A percentile compares a stretch with the other conserved stretches of the same genome.
phyloP scores from a whole-genome alignment of 2,797 vertebrate genomes.

The Champsocephalus esox region DNA sequence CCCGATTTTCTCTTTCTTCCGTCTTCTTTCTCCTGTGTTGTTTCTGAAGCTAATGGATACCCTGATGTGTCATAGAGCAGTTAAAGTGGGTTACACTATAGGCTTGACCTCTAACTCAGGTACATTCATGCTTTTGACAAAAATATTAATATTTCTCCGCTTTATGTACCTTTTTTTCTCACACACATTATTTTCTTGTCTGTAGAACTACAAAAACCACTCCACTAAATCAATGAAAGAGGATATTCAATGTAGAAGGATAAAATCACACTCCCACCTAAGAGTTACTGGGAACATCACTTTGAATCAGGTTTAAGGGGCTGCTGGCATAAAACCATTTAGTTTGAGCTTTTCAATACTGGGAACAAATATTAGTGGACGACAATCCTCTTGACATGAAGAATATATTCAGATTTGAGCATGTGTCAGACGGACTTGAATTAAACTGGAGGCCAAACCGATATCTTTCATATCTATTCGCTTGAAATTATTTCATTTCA shows the following conservation, averaged over 20 bases:
- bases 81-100: conserved; percentile 67
- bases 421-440: conserved; percentile 27
- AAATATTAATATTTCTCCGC: conserved; percentile 61
- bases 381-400: conserved; percentile 60
- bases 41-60: conserved; percentile 68
- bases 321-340: conserved; percentile 51
- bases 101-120: conserved; percentile 70
- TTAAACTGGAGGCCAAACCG: conserved; percentile 15
- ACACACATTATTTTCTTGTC: conserved; percentile 48
- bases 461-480: conserved; percentile 22
- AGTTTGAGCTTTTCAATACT: conserved; percentile 60
- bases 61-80: conserved; percentile 61
- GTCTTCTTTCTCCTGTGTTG: conserved; percentile 29
- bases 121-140: conserved; percentile 54
- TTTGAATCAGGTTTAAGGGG: conserved; percentile 63
- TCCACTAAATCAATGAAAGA: conserved; percentile 44
- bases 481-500: conserved; percentile 2
- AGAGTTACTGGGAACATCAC: conserved; percentile 65
- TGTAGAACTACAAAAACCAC: conserved; percentile 47
- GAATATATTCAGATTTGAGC: conserved; percentile 47
- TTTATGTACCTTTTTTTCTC: conserved; percentile 51
- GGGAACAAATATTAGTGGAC: conserved; percentile 60
- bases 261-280: conserved; percentile 60
- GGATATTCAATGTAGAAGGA: conserved; percentile 62
- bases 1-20: conserved; percentile 31